Base-by-base conservation (phyloP, 2,113 vertebrate genomes). In the Ophiodon elongatus region DNA sequence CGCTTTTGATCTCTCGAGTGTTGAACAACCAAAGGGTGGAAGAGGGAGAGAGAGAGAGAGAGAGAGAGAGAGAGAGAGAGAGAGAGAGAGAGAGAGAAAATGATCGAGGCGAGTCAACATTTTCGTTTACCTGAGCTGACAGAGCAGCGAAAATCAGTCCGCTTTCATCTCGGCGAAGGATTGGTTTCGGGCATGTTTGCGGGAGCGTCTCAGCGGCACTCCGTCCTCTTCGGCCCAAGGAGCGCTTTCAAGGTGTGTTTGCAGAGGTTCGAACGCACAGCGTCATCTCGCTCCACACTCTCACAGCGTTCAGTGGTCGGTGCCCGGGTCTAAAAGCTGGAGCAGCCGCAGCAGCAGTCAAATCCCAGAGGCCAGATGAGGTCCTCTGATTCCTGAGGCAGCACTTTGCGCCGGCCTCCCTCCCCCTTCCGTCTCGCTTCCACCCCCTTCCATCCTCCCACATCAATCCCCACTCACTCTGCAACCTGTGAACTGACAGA, bases 401-500 rank as follows among this genome's bases (percentile, higher is more conserved):
- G 81, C 85, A 70, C 82, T 87, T 89, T 80, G 60, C 59, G 73
- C 80, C 19, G 2, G 60, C 71, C 76, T 21, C 78, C 78, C 50
- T 43, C 73, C 76, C 52, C 33, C 52, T 27, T 6, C 70, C 13
- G 1, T 54, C 71, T 37, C 50, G 7, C 63, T 63, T 65, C 77
- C 45, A 37, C 73, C 65, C 72, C 71, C 75, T 31, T 71, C 76
- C 63, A 39, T 66, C 87, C 85, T 71, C 80, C 69, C 77, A 73
- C 88, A 87, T 86, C 86, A 80, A 72, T 89, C 88, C 56, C 78
- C 88, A 39, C 83, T 84, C 85, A 65, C 76, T 89, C 82, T n/a
- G 54, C 79, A 87, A 85, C 76, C 87, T 81, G 63, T 60, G 83
- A 68, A 50, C 91, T 93, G 94, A 94, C 93, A 92, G 93, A 92